A percentile compares a stretch with the other conserved stretches of the same genome.
These are phyloP conservation scores for Thunnus thynnus DNA, from an alignment of 2,113 vertebrate species.

Conservation along the genomic window DNA sequence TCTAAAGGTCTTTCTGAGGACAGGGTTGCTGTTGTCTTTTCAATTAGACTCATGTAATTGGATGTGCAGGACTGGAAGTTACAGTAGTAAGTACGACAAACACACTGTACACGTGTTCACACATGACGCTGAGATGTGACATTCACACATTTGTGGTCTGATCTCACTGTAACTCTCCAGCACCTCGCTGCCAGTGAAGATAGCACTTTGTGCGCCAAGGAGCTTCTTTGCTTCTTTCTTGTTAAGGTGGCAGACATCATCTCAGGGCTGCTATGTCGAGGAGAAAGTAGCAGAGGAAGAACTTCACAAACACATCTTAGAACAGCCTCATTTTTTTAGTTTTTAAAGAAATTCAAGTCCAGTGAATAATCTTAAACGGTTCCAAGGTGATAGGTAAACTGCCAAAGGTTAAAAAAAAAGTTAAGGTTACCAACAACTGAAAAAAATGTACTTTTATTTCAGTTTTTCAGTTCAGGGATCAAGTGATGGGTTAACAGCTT, in stretches of 20 bases:
- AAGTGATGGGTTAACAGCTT: too few relatives aligned
- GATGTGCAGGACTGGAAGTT: slow-evolving; percentile 40
- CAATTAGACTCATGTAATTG: slow-evolving; percentile 36
- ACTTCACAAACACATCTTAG: neutral
- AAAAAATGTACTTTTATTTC: too few relatives aligned
- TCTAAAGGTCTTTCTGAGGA: neutral
- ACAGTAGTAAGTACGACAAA: too few relatives aligned
- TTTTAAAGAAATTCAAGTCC: too few relatives aligned
- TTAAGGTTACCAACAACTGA: too few relatives aligned
- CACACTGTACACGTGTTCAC: slow-evolving; percentile 1
- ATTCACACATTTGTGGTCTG: slow-evolving; percentile 4
- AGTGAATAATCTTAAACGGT: too few relatives aligned
- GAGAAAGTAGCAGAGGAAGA: neutral
- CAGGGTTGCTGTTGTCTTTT: slow-evolving; percentile 34
- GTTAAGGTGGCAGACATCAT: neutral
- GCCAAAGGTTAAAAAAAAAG: too few relatives aligned
- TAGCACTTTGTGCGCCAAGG: too few relatives aligned
- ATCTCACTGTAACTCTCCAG: neutral
- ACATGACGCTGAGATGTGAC: slow-evolving; percentile 13
- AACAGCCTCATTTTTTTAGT: too few relatives aligned
- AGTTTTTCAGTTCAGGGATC: too few relatives aligned
- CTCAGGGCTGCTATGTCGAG: neutral
- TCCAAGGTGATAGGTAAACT: too few relatives aligned
- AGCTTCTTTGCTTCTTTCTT: too few relatives aligned
- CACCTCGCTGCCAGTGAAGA: neutral